Evolutionary conservation across 2,888 invertebrate genomes (phyloP).

Genomic region (Lasioglossum pauxillum): DNA sequence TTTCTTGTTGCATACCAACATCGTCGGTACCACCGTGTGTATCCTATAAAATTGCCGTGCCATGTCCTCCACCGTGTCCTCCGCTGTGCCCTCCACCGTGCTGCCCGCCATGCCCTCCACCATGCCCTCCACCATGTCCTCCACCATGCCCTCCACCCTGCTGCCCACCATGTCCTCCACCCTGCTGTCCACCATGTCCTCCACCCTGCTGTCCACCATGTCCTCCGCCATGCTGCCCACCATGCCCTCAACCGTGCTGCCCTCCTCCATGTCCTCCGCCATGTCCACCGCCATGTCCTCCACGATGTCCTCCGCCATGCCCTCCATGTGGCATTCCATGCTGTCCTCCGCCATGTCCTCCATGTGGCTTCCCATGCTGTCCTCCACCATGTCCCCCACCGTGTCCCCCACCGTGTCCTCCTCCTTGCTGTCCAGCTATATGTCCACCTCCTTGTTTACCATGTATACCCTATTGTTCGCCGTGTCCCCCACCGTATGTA

Average conservation of each 20-base stretch:
- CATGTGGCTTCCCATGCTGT: neutral
- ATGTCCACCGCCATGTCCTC: conserved; percentile 58
- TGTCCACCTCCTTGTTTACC: conserved; percentile 30
- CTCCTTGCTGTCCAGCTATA: conserved; percentile 68
- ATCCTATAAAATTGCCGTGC: conserved; percentile 25
- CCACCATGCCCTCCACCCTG: conserved; percentile 12
- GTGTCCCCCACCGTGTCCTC: conserved; percentile 27
- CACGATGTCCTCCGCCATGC: conserved; percentile 26
- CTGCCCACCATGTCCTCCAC: neutral
- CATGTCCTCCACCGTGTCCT: conserved; percentile 21
- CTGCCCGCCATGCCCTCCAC: conserved; percentile 59
- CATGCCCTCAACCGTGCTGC: neutral
- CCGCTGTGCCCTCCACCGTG: neutral
- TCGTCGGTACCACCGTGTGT: conserved; percentile 34
- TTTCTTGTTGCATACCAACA: conserved; percentile 67
- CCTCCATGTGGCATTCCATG: conserved; percentile 56
- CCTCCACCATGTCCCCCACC: conserved; percentile 27
- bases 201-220: conserved; percentile 55
- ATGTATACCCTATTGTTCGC: conserved; percentile 23
- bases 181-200: conserved; percentile 12
- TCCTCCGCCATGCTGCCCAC: neutral
- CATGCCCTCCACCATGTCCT: conserved; percentile 76
- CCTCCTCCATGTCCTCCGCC: conserved; percentile 76
- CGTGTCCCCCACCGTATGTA: conserved; percentile 18
- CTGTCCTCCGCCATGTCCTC: conserved; percentile 3